Conservation (phyloP, 2,797 vertebrate species). For the Melanogrammus aeglefinus region DNA sequence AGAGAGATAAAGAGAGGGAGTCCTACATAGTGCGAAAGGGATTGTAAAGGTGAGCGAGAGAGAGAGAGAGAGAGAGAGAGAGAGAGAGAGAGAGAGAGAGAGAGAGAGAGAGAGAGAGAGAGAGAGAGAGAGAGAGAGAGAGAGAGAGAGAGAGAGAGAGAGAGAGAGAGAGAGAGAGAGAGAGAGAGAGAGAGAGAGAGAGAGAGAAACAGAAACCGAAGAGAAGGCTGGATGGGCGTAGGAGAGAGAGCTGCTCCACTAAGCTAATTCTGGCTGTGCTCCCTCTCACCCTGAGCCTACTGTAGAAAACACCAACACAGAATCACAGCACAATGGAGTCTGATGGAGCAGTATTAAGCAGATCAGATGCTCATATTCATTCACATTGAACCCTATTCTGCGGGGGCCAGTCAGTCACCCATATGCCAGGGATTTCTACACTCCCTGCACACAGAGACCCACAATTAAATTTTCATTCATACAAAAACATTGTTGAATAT, state of each 20-base stretch:
- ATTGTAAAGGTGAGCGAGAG: neutral
- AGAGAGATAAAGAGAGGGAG: conserved; percentile 8
- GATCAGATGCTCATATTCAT: conserved; percentile 27
- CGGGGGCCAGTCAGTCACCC: neutral
- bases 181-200: conserved; percentile 14
- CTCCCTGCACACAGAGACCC: neutral
- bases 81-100: conserved; percentile 13
- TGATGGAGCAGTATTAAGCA: conserved; percentile 28
- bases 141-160: conserved; percentile 12
- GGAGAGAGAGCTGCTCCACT: conserved; percentile 18
- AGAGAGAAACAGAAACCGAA: neutral
- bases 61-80: conserved; percentile 4
- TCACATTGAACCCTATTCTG: neutral
- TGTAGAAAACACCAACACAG: conserved; percentile 32
- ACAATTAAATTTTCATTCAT: neutral
- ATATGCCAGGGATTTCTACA: neutral
- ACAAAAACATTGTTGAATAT: neutral
- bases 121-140: conserved; percentile 10
- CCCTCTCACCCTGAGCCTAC: conserved; percentile 13
- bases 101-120: conserved; percentile 13
- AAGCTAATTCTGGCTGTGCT: conserved; percentile 28
- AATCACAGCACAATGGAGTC: conserved; percentile 16
- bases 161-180: conserved; percentile 17
- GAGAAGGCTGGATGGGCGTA: conserved; percentile 14
- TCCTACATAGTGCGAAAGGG: neutral